Evolutionary conservation across 2,797 vertebrate genomes (phyloP).

Genomic region (Telmatherina bonti): DNA sequence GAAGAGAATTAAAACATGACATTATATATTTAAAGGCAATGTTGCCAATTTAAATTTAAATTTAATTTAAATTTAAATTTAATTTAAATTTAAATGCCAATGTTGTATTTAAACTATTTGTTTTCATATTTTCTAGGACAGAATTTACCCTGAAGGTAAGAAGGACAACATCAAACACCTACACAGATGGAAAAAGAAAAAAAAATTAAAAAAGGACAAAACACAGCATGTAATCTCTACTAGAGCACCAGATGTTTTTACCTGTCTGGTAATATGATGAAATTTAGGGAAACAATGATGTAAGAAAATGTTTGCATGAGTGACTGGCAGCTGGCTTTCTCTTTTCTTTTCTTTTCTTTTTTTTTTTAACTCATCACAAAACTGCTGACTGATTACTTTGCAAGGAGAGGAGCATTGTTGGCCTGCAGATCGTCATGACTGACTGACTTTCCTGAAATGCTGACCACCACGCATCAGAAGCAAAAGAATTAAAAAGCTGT

Average conservation of each 20-base stretch:
- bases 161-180: conserved; percentile 21
- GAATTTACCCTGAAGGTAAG: conserved; percentile 37
- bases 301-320: conserved; percentile 25
- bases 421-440: conserved; percentile 41
- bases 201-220: background rate
- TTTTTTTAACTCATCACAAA: conserved; percentile 18
- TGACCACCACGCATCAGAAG: conserved; percentile 37
- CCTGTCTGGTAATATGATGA: conserved; percentile 34
- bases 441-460: conserved; percentile 40
- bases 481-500: conserved; percentile 39
- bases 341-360: too few relatives aligned
- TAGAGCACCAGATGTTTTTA: conserved; percentile 45
- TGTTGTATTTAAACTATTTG: conserved; percentile 22
- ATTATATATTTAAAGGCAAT: conserved; percentile 7
- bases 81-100: too few relatives aligned
- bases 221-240: conserved; percentile 23
- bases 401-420: conserved; percentile 30
- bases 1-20: background rate
- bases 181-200: background rate
- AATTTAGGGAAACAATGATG: conserved; percentile 55
- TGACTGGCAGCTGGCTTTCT: conserved; percentile 13
- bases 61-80: too few relatives aligned
- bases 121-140: conserved; percentile 36
- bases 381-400: conserved; percentile 35
- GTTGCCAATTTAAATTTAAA: too few relatives aligned